Base-by-base conservation (phyloP, 2,888 invertebrate species). In the Tricholauxania praeusta region DNA sequence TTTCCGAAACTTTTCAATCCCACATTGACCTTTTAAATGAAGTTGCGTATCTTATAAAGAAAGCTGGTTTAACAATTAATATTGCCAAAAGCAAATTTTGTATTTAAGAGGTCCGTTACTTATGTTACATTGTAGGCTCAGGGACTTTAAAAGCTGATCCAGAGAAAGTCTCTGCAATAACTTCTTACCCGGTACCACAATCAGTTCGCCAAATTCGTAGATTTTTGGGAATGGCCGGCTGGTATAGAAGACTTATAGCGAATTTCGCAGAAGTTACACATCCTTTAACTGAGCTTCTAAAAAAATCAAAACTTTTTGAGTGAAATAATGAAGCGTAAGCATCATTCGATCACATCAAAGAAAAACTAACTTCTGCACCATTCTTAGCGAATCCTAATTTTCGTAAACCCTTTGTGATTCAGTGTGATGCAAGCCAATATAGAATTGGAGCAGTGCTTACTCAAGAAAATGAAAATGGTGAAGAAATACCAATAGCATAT, bases 11-110 rank as follows among this genome's bases (percentile, higher is more conserved):
- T n/a, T n/a, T n/a, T n/a, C n/a, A n/a, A n/a, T n/a, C n/a, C n/a
- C n/a, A n/a, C n/a, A n/a, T n/a, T n/a, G n/a, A n/a, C n/a, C n/a
- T n/a, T n/a, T n/a, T n/a, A n/a, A n/a, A n/a, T n/a, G n/a, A n/a
- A n/a, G n/a, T n/a, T n/a, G n/a, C n/a, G n/a, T n/a, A n/a, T n/a
- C n/a, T n/a, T n/a, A n/a, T n/a, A n/a, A n/a, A n/a, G n/a, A n/a
- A n/a, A n/a, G n/a, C n/a, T n/a, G n/a, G n/a, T n/a, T n/a, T n/a
- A n/a, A 76, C 76, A 5, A 74, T 76, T 1, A 73, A 74, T 12
- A 63, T 76, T 0, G 64, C 12, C 12, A 76, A 71, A 28, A 73
- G 70, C 12, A 72, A 74, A 52, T 76, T 76, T 60, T 55, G 63
- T 17, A 69, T 72, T n/a, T 47, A 17, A 49, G 68, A 76, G n/a